Conservation (phyloP, 2,113 vertebrate genomes). For the Emydura subglobosa region DNA sequence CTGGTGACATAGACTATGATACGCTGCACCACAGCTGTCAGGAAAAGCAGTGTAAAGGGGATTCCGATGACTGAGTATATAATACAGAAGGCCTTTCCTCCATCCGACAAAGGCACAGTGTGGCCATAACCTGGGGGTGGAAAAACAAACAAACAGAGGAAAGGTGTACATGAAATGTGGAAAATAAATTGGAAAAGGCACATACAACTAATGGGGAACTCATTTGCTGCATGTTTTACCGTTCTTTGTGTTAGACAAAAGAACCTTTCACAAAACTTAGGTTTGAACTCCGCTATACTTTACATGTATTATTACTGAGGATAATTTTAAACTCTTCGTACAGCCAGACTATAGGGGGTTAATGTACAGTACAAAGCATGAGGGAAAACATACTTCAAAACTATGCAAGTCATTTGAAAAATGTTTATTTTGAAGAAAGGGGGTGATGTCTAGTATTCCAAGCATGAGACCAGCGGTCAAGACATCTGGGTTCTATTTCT, state of each 20-base stretch:
- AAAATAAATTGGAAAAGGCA: background rate
- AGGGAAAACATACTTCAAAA: background rate
- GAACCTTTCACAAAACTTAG: background rate
- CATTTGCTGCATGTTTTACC: accelerated
- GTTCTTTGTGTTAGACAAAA: background rate
- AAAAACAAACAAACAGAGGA: constrained; percentile 25
- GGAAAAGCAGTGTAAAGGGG: constrained; percentile 96
- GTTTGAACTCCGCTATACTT: background rate
- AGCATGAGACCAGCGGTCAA: background rate
- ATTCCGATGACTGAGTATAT: constrained; percentile 96
- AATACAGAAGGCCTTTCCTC: constrained; percentile 96
- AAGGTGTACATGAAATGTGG: background rate
- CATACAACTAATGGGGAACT: background rate
- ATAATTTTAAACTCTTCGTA: background rate
- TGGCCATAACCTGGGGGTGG: constrained; percentile 91
- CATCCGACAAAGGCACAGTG: constrained; percentile 94
- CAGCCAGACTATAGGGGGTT: background rate
- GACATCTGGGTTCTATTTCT: background rate
- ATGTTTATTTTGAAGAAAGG: background rate
- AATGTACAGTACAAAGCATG: background rate
- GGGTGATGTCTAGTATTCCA: background rate
- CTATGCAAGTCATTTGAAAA: accelerated
- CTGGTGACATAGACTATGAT: constrained; percentile 91
- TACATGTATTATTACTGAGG: background rate
- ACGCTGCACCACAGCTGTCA: constrained; percentile 95